A percentile compares a stretch with the other conserved stretches of the same genome.
Evolutionary conservation across 2,888 invertebrate genomes (phyloP).

Genomic region (Trachelus tabidus): DNA sequence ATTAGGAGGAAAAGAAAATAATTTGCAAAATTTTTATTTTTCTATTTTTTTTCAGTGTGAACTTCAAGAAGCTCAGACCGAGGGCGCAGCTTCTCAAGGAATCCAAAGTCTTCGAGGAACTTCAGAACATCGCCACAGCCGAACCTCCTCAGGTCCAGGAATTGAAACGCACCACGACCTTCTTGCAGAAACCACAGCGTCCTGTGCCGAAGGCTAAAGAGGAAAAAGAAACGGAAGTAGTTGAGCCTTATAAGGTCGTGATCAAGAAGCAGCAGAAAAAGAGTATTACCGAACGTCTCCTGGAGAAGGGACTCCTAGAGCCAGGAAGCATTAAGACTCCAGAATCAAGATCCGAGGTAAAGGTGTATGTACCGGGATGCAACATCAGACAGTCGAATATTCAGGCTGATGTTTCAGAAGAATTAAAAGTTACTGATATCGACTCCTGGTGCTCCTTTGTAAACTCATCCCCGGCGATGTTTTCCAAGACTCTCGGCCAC

Average conservation of each 20-base stretch:
- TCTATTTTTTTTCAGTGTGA: conserved; percentile 67
- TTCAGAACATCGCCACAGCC: conserved; percentile 53
- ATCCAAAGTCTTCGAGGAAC: conserved; percentile 75
- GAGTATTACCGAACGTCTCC: conserved; percentile 53
- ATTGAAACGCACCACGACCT: conserved; percentile 71
- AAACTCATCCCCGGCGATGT: background rate
- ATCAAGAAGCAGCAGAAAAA: conserved; percentile 61
- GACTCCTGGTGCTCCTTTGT: background rate
- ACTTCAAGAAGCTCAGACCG: conserved; percentile 77
- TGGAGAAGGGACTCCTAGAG: conserved; percentile 54
- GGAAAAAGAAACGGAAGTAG: conserved; percentile 37
- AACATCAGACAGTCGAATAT: background rate
- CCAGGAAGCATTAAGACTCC: conserved; percentile 46
- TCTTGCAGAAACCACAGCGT: conserved; percentile 79
- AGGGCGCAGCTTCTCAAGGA: conserved; percentile 73
- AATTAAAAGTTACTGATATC: background rate
- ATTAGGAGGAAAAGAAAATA: background rate
- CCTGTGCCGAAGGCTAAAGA: conserved; percentile 70
- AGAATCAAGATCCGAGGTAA: conserved; percentile 52
- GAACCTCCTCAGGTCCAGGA: conserved; percentile 54
- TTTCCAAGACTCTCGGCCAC: background rate
- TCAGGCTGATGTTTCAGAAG: conserved; percentile 1
- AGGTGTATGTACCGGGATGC: conserved; percentile 26
- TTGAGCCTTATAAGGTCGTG: conserved; percentile 54
- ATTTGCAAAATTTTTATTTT: too few relatives aligned